Conservation (phyloP, 2,113 vertebrate species). For the Zeus faber region DNA sequence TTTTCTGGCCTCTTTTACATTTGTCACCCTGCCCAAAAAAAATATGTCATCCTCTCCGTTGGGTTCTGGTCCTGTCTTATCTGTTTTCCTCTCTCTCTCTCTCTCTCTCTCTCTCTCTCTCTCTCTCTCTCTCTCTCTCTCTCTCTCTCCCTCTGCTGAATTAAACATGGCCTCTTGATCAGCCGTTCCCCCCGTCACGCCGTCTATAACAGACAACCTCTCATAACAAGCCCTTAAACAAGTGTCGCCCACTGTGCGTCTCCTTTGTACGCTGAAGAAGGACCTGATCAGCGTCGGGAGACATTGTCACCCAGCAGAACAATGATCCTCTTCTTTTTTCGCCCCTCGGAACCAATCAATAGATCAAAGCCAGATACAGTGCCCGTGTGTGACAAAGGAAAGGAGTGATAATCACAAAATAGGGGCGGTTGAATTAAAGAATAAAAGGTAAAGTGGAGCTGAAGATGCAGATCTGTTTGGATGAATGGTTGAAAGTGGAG, state of each 20-base stretch:
- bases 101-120: background rate
- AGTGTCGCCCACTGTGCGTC: too few species aligned
- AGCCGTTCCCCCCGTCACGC: too few species aligned
- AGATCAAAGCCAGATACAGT: too few species aligned
- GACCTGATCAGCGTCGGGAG: slow-evolving; percentile 25
- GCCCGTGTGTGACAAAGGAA: too few species aligned
- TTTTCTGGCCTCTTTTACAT: too few species aligned
- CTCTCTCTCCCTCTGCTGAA: slow-evolving; percentile 43
- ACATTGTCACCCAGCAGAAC: slow-evolving; percentile 15
- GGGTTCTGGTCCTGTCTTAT: too few species aligned
- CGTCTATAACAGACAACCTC: too few species aligned
- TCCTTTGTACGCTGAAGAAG: slow-evolving; percentile 51
- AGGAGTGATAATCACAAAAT: slow-evolving; percentile 1
- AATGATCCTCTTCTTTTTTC: background rate
- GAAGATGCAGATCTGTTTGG: slow-evolving; percentile 19
- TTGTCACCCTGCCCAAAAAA: too few species aligned
- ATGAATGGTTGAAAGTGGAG: slow-evolving; percentile 36
- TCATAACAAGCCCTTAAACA: too few species aligned
- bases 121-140: background rate
- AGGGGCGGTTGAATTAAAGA: background rate
- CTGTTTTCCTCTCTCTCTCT: slow-evolving; percentile 29
- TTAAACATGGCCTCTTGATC: slow-evolving; percentile 68
- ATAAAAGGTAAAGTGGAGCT: slow-evolving; percentile 10
- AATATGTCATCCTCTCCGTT: too few species aligned
- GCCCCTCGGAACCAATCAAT: background rate